phyloP scores from a whole-genome alignment of 2,888 invertebrate genomes.

The Dasypogon diadema region DNA sequence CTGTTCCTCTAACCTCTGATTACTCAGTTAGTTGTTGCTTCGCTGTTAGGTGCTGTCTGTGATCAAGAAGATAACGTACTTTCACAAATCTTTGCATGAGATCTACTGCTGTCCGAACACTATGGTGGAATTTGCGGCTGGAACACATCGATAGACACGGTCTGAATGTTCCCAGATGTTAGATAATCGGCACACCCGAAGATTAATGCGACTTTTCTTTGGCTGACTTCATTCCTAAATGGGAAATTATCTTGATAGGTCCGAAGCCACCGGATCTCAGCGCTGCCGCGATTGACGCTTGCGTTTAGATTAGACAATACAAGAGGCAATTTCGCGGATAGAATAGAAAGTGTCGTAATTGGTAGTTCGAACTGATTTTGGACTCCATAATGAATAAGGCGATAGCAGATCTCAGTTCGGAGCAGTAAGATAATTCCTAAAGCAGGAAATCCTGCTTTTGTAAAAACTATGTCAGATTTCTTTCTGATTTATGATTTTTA shows the following conservation, averaged over 20 bases:
- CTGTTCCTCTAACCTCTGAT: slow-evolving; percentile 13
- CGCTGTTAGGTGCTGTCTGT: not conserved
- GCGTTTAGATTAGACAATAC: not conserved
- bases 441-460: slow-evolving; percentile 18
- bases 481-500: too few species aligned
- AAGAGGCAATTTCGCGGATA: slow-evolving; percentile 25
- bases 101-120: slow-evolving; percentile 35
- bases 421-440: not conserved
- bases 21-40: not conserved
- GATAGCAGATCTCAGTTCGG: not conserved
- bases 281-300: not conserved
- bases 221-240: slow-evolving; percentile 6
- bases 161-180: slow-evolving; percentile 34
- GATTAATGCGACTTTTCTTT: slow-evolving; percentile 26
- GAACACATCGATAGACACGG: not conserved
- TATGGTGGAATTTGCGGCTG: slow-evolving; percentile 29
- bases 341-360: slow-evolving; percentile 40
- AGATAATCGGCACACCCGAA: slow-evolving; percentile 42
- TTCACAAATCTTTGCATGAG: slow-evolving; percentile 37
- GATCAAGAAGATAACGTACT: slow-evolving; percentile 42
- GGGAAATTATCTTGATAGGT: slow-evolving; percentile 6
- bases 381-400: slow-evolving; percentile 12
- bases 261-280: slow-evolving; percentile 9
- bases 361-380: slow-evolving; percentile 7
- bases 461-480: not conserved